Percentiles rank a stretch among this genome's conserved stretches.
Conservation (phyloP, 2,797 vertebrate species). For the Danio tinwini region DNA sequence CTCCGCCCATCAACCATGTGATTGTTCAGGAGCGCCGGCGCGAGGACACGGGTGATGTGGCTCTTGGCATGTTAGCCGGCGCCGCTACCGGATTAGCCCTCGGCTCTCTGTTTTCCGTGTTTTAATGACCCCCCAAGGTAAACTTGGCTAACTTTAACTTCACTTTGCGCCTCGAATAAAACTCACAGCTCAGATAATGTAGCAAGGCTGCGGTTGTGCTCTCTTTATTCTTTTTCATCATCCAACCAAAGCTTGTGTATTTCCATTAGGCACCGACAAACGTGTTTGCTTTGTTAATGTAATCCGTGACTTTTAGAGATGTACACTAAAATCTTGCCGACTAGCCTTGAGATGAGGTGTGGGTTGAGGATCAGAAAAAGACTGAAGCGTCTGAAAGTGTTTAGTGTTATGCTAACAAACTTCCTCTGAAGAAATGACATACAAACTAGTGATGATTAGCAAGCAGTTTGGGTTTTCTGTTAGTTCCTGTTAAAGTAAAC, state of each 20-base stretch:
- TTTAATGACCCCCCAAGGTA: slow-evolving; percentile 72
- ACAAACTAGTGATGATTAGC: slow-evolving; percentile 5
- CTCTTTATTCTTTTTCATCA: not conserved
- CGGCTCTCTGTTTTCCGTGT: slow-evolving; percentile 94
- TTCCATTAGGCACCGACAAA: slow-evolving; percentile 15
- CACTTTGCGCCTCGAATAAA: not conserved
- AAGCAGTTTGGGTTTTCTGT: not conserved
- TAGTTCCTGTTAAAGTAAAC: not conserved
- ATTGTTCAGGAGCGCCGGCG: slow-evolving; percentile 88
- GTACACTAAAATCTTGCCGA: not conserved
- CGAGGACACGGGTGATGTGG: slow-evolving; percentile 85
- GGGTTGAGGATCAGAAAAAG: not conserved
- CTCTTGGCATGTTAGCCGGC: slow-evolving; percentile 91
- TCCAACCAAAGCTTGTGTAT: slow-evolving; percentile 34
- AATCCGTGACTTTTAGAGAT: not conserved
- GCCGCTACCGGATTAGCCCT: slow-evolving; percentile 94
- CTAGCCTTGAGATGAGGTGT: not conserved
- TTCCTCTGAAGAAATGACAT: not conserved
- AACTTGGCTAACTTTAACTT: slow-evolving; percentile 17
- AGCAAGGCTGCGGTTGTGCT: not conserved
- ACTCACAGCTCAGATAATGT: not conserved
- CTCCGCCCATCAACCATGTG: slow-evolving; percentile 83
- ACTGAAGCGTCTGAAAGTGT: not conserved
- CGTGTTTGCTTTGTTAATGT: slow-evolving; percentile 9
- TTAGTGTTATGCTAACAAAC: not conserved